Conservation (phyloP, 2,797 vertebrate species). For the Microctenopoma lineatum region DNA sequence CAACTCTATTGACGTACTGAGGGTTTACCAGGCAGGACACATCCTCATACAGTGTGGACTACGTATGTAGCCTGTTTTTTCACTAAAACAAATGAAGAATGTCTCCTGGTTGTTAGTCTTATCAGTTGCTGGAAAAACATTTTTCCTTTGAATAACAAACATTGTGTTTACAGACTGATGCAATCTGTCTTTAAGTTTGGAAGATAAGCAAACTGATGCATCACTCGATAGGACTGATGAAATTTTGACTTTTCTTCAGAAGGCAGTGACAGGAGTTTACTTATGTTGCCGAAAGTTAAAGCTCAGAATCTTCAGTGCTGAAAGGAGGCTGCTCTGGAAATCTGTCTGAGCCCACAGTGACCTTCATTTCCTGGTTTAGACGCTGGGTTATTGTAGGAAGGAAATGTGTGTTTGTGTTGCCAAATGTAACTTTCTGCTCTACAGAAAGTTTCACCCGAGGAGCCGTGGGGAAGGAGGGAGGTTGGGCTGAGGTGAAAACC, state of each 20-base stretch:
- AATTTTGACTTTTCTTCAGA: constrained; percentile 1
- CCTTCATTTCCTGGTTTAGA: constrained; percentile 60
- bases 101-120: background rate
- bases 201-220: constrained; percentile 6
- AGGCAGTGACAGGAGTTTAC: constrained; percentile 2
- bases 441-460: background rate
- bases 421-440: constrained; percentile 27
- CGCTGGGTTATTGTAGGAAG: constrained; percentile 46
- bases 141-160: background rate
- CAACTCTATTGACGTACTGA: constrained; percentile 5
- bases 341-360: constrained; percentile 49
- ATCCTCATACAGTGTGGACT: background rate
- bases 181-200: background rate
- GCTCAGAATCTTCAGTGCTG: constrained; percentile 26
- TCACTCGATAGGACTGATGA: constrained; percentile 20
- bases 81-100: background rate
- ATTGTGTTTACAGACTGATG: constrained; percentile 5
- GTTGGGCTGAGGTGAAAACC: background rate
- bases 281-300: constrained; percentile 24
- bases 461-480: constrained; percentile 2
- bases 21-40: background rate
- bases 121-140: background rate
- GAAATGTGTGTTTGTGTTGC: constrained; percentile 51
- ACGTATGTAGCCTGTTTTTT: background rate
- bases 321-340: constrained; percentile 32